A percentile compares a stretch with the other conserved stretches of the same genome.
Evolutionary conservation across 2,888 invertebrate genomes (phyloP).

Genomic region (Chrysotoxum bicinctum): DNA sequence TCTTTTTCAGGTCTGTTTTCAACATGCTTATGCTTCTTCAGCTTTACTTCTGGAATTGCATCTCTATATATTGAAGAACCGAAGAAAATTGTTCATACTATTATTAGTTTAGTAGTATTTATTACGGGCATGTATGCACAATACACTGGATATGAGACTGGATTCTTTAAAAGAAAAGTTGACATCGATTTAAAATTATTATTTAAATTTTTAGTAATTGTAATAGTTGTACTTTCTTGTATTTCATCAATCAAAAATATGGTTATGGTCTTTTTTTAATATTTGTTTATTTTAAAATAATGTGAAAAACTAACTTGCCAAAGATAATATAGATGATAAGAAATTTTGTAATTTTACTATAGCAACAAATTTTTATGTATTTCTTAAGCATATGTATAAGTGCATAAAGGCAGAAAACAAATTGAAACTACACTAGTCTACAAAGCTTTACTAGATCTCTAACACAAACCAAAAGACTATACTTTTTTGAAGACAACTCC

Average conservation of each 20-base stretch:
- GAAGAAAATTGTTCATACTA: slow-evolving; percentile 1
- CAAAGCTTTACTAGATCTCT: too few species aligned
- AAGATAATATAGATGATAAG: not conserved
- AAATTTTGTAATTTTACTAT: not conserved
- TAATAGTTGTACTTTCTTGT: slow-evolving; percentile 76
- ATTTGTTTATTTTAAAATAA: not conserved
- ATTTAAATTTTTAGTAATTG: slow-evolving; percentile 76
- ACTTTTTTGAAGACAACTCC: too few species aligned
- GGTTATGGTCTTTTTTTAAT: not conserved
- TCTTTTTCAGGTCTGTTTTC: slow-evolving; percentile 4
- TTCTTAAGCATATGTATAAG: not conserved
- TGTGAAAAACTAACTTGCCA: not conserved
- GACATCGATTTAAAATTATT: slow-evolving; percentile 75
- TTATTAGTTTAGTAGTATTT: slow-evolving; percentile 62
- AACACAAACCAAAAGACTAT: too few species aligned
- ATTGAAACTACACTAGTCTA: too few species aligned
- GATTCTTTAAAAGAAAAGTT: slow-evolving; percentile 75
- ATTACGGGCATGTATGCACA: slow-evolving; percentile 77
- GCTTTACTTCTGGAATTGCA: slow-evolving; percentile 21
- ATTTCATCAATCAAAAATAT: slow-evolving; percentile 76
- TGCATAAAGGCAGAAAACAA: too few species aligned
- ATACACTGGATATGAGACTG: slow-evolving; percentile 77
- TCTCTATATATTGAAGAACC: not conserved
- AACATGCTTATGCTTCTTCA: slow-evolving; percentile 20
- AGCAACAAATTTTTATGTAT: not conserved